Percentiles rank a stretch among this genome's conserved stretches.
Evolutionary conservation across 2,113 vertebrate genomes (phyloP).

Genomic region (Actinemys pallida): DNA sequence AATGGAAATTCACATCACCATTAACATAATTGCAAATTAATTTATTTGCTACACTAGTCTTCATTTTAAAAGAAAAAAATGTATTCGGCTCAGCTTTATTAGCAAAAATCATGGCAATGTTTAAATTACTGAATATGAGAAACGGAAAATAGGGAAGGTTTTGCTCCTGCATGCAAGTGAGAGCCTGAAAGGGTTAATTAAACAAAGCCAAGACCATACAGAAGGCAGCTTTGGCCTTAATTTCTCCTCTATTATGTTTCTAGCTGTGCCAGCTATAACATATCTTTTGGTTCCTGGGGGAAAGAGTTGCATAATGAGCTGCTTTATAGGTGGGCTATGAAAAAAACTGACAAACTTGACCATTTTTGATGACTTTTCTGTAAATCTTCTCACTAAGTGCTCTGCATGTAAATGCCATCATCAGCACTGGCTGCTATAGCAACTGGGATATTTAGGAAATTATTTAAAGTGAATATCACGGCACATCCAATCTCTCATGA

Average conservation of each 20-base stretch:
- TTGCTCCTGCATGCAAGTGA: not conserved
- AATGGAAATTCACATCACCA: not conserved
- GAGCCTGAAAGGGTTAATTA: not conserved
- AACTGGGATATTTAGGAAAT: constrained; percentile 81
- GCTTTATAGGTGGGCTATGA: constrained; percentile 52
- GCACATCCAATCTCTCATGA: constrained; percentile 50
- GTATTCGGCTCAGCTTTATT: not conserved
- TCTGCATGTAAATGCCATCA: constrained; percentile 77
- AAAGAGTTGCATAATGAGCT: constrained; percentile 51
- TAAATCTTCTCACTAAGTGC: constrained; percentile 66
- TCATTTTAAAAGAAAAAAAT: not conserved
- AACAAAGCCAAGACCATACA: not conserved
- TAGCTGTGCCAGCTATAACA: constrained; percentile 26
- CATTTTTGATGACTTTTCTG: constrained; percentile 67
- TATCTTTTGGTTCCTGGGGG: constrained; percentile 8
- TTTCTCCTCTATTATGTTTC: not conserved
- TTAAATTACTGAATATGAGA: not conserved
- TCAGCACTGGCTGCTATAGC: constrained; percentile 76
- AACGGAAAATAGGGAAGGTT: not conserved
- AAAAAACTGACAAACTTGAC: constrained; percentile 66
- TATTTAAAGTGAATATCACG: constrained; percentile 69
- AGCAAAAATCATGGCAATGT: not conserved
- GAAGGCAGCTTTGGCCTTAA: not conserved
- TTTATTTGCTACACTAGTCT: accelerated
- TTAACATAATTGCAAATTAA: not conserved